phyloP scores from a whole-genome alignment of 2,113 vertebrate genomes.

The Pedetes capensis region DNA sequence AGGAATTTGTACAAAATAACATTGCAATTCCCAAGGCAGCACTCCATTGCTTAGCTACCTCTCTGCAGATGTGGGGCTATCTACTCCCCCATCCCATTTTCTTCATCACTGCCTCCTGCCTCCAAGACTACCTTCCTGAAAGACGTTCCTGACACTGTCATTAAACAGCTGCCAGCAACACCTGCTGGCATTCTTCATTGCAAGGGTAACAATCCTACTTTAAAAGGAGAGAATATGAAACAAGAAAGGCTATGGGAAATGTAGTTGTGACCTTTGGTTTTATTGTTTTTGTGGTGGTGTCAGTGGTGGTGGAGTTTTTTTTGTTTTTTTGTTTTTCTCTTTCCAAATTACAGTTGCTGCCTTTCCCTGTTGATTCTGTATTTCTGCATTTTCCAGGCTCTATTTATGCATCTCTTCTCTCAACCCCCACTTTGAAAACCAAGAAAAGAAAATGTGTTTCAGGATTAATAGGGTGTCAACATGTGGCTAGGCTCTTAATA shows the following conservation, averaged over 20 bases:
- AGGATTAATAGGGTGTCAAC: not conserved
- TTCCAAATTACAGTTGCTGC: not conserved
- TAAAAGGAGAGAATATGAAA: not conserved
- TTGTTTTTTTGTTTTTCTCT: not conserved
- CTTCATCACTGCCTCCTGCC: slow-evolving; percentile 17
- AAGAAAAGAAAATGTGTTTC: slow-evolving; percentile 21
- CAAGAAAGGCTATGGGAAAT: not conserved
- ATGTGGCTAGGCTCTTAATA: slow-evolving; percentile 15
- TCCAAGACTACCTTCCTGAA: slow-evolving; percentile 41
- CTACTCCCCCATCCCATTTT: not conserved
- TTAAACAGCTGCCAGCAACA: slow-evolving; percentile 64
- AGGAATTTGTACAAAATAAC: slow-evolving; percentile 32
- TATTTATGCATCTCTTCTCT: not conserved
- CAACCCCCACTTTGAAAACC: slow-evolving; percentile 6
- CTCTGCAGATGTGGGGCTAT: slow-evolving; percentile 5
- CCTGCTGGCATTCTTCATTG: slow-evolving; percentile 51
- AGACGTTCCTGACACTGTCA: slow-evolving; percentile 31
- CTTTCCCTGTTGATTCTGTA: slow-evolving; percentile 6
- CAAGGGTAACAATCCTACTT: slow-evolving; percentile 38
- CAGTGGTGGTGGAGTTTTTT: not conserved
- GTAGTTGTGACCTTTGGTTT: not conserved
- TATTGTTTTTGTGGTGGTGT: not conserved
- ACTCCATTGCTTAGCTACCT: not conserved
- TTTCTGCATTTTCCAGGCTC: not conserved
- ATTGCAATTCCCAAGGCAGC: not conserved